Evolutionary conservation across 1,140 invertebrate genomes (phyloP).

Genomic region (Pygmarrhopalites habei): DNA sequence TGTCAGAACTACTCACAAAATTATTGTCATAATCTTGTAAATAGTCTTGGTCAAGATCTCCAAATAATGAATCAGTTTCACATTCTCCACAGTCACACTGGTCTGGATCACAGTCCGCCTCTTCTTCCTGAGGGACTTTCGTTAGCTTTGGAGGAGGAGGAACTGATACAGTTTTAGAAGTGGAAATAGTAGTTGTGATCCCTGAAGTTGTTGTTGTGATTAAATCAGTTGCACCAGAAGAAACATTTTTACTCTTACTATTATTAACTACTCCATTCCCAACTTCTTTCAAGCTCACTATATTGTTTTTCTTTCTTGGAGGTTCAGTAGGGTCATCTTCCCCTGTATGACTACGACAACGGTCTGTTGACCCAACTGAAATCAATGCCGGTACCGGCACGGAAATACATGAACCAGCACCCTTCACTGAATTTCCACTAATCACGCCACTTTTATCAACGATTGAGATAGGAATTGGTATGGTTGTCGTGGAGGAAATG

Average conservation of each 20-base stretch:
- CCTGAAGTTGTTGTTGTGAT: no score
- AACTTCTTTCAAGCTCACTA: not conserved
- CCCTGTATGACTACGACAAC: not conserved
- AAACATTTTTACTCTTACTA: not conserved
- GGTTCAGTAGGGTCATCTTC: not conserved
- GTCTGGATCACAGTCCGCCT: constrained; percentile 5
- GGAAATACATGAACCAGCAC: not conserved
- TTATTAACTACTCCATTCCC: constrained; percentile 1
- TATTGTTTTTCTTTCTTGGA: not conserved
- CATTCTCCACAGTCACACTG: not conserved
- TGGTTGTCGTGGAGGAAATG: not conserved
- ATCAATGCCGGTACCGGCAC: no score
- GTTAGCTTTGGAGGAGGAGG: not conserved
- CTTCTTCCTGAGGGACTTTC: constrained; percentile 1
- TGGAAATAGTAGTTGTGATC: not conserved
- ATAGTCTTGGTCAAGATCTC: not conserved
- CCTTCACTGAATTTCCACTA: not conserved
- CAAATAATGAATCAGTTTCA: constrained; percentile 6
- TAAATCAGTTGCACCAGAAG: no score
- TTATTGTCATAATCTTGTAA: not conserved
- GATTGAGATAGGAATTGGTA: constrained; percentile 4
- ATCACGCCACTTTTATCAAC: not conserved
- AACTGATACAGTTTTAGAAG: no score
- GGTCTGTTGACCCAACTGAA: no score
- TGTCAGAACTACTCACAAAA: not conserved